Evolutionary conservation across 2,797 vertebrate genomes (phyloP).

Genomic region (Meda fulgida): DNA sequence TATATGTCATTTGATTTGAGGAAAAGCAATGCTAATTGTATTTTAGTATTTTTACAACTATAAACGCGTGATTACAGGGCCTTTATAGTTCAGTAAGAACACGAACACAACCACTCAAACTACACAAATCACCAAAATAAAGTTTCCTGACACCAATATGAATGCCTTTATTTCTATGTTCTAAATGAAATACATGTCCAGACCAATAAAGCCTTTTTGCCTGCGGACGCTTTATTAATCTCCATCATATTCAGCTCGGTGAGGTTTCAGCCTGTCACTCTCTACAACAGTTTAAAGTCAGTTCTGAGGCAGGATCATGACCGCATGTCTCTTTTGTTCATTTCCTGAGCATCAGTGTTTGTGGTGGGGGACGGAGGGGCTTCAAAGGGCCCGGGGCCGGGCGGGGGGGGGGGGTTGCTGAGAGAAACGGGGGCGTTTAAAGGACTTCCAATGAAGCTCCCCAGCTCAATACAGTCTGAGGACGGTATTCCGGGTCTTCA

Average conservation of each 20-base stretch:
- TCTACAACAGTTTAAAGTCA: not conserved
- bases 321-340: constrained; percentile 25
- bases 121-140: not conserved
- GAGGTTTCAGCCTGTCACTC: constrained; percentile 12
- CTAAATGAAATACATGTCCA: not conserved
- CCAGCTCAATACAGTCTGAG: not conserved
- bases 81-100: not conserved
- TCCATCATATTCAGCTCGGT: not conserved
- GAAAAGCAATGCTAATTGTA: not conserved
- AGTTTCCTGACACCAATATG: not conserved
- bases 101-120: not conserved
- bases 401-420: not conserved
- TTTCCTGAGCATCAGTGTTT: constrained; percentile 31
- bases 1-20: not conserved
- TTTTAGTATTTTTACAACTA: not conserved
- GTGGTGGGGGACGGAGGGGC: not conserved
- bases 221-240: not conserved
- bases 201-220: not conserved
- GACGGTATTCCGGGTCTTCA: too few relatives aligned
- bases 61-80: not conserved
- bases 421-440: constrained; percentile 10
- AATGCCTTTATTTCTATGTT: not conserved
- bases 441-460: constrained; percentile 26
- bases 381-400: constrained; percentile 1
- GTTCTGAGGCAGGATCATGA: constrained; percentile 8